Evolutionary conservation across 2,888 invertebrate species (phyloP).

Genomic region (Apodemia duryi): DNA sequence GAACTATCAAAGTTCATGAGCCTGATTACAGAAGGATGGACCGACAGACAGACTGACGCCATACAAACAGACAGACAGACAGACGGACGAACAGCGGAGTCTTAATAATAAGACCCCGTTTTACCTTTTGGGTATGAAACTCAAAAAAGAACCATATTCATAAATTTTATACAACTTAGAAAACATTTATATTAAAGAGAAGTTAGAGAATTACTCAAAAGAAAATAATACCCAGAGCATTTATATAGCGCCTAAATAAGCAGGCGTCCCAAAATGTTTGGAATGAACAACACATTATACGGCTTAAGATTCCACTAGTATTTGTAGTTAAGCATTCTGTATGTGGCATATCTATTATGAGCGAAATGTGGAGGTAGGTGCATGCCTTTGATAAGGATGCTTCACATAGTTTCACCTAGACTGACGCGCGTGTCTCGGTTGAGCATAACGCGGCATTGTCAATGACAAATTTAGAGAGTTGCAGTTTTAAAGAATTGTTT

Average conservation of each 20-base stretch:
- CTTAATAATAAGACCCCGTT: too few species aligned
- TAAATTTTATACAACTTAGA: too few species aligned
- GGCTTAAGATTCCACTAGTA: constrained; percentile 56
- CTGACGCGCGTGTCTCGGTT: constrained; percentile 47
- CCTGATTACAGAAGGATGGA: too few species aligned
- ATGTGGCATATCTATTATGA: constrained; percentile 43
- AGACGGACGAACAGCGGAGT: too few species aligned
- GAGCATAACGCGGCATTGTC: constrained; percentile 27
- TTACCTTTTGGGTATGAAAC: too few species aligned
- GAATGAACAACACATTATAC: constrained; percentile 53
- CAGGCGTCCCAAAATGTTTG: constrained; percentile 42
- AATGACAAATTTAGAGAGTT: not conserved
- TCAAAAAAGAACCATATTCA: too few species aligned
- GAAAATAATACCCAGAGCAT: constrained; percentile 1
- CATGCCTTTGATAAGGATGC: constrained; percentile 73
- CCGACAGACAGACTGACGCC: too few species aligned
- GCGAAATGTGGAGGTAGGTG: constrained; percentile 56
- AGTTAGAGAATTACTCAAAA: too few species aligned
- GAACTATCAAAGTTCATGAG: too few species aligned
- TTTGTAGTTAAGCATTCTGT: constrained; percentile 61
- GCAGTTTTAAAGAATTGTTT: too few species aligned
- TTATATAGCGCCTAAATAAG: constrained; percentile 18
- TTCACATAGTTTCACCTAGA: constrained; percentile 51
- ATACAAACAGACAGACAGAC: too few species aligned
- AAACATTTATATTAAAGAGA: too few species aligned